Conservation (phyloP, 2,113 vertebrate genomes). For the Colinus virginianus region DNA sequence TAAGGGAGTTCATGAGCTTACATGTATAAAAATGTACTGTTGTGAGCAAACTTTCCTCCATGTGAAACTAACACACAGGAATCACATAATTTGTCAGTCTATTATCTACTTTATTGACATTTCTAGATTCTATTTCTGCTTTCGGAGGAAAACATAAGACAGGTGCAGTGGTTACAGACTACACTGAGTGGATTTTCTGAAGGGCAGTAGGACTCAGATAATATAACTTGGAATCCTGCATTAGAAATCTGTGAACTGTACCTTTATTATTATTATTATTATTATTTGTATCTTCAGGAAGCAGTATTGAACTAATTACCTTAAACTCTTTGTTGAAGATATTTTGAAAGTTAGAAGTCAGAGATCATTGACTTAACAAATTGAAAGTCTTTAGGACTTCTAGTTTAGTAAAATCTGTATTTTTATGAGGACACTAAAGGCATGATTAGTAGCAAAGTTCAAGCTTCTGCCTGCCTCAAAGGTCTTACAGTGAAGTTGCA, state of each 20-base stretch:
- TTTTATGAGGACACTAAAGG: background rate
- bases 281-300: background rate
- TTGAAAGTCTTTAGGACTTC: background rate
- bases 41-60: background rate
- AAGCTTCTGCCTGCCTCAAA: background rate
- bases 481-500: background rate
- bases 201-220: background rate
- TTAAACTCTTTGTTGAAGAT: background rate
- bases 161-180: background rate
- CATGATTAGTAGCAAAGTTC: background rate
- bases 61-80: background rate
- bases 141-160: background rate
- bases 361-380: background rate
- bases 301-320: background rate
- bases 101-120: background rate
- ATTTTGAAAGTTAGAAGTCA: background rate
- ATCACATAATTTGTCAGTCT: background rate
- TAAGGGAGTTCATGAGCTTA: background rate
- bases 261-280: background rate
- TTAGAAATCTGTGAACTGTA: background rate
- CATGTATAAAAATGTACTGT: background rate
- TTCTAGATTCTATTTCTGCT: background rate
- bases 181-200: background rate
- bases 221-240: background rate
- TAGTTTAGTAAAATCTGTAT: background rate